A percentile compares a stretch with the other conserved stretches of the same genome.
Conservation (phyloP, 2,113 vertebrate species). For the Thinocorus orbignyianus region DNA sequence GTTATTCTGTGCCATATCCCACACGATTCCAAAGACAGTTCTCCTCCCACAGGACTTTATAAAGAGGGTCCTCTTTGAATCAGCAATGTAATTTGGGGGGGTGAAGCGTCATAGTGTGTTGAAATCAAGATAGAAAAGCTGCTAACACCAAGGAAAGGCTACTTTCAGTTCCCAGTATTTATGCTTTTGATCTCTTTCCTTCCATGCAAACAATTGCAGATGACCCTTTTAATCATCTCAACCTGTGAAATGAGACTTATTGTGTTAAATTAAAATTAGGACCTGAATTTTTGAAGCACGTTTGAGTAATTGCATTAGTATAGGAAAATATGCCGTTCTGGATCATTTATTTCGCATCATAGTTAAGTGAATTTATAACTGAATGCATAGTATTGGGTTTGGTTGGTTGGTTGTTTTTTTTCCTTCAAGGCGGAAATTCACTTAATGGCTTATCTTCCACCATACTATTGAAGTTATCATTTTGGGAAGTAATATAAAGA, state of each 20-base stretch:
- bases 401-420: not conserved
- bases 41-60: not conserved
- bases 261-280: slow-evolving; percentile 26
- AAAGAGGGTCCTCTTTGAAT: not conserved
- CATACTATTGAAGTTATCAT: not conserved
- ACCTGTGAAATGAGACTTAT: not conserved
- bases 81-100: not conserved
- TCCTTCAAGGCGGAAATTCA: not conserved
- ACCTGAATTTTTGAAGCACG: slow-evolving; percentile 14
- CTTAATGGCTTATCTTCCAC: not conserved
- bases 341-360: slow-evolving; percentile 7
- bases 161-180: not conserved
- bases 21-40: not conserved
- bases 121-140: slow-evolving; percentile 4
- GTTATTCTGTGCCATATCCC: not conserved
- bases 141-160: not conserved
- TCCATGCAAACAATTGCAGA: not conserved
- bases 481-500: not conserved
- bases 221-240: slow-evolving; percentile 35
- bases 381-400: not conserved
- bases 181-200: slow-evolving; percentile 3
- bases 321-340: not conserved
- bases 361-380: not conserved
- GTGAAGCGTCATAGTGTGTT: not conserved
- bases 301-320: slow-evolving; percentile 26